Evolutionary conservation across 2,797 vertebrate species (phyloP).

Genomic region (Streptopelia turtur): DNA sequence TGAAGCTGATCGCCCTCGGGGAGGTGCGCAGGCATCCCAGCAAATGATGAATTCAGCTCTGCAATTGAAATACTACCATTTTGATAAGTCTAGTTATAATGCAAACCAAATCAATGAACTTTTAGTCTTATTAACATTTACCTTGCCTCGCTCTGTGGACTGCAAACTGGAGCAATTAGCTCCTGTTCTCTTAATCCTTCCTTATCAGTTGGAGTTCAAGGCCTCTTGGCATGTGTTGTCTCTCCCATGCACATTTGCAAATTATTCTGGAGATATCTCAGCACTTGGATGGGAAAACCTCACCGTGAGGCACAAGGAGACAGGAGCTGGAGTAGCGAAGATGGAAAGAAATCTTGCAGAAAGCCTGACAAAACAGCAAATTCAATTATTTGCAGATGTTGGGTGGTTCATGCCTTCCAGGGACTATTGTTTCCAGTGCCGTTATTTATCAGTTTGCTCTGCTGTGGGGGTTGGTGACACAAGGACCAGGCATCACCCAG

Average conservation of each 20-base stretch:
- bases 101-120: conserved; percentile 50
- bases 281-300: neutral
- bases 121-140: conserved; percentile 45
- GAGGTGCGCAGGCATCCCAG: conserved; percentile 17
- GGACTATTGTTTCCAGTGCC: neutral
- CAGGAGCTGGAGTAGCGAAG: neutral
- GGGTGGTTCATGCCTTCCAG: conserved; percentile 46
- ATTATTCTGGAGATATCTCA: neutral
- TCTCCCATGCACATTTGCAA: neutral
- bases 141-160: neutral
- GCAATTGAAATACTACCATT: conserved; percentile 26
- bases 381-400: conserved; percentile 49
- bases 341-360: conserved; percentile 45
- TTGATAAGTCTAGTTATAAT: conserved; percentile 39
- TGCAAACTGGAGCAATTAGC: neutral
- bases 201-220: neutral
- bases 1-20: conserved; percentile 31
- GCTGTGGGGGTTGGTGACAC: accelerated
- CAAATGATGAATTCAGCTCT: conserved; percentile 15
- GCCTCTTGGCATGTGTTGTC: neutral
- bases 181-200: neutral
- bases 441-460: neutral
- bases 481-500: neutral
- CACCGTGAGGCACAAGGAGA: neutral
- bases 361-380: neutral